These are phyloP conservation scores for Proales similis DNA, from an alignment of 1,140 invertebrate genomes.

Conservation along the genomic window DNA sequence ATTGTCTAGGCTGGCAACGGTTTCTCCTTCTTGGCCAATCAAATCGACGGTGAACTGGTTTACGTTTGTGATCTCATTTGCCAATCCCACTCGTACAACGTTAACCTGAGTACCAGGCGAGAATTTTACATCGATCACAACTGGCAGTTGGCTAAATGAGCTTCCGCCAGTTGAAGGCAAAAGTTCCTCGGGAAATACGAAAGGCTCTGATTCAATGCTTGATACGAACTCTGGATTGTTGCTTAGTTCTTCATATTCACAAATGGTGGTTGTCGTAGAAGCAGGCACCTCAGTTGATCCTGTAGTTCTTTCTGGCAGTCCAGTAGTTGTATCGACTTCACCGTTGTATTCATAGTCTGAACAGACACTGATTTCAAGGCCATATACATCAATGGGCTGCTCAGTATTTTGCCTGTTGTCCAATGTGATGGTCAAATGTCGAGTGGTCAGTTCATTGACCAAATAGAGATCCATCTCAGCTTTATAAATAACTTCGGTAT, in stretches of 20 bases:
- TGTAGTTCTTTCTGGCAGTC: neutral
- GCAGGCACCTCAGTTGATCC: neutral
- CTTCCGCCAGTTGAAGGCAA: neutral
- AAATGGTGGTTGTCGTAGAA: neutral
- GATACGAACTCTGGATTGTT: neutral
- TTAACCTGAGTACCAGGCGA: neutral
- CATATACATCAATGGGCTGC: too few species aligned
- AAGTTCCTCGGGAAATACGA: neutral
- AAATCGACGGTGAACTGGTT: neutral
- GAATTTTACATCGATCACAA: neutral
- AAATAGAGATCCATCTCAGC: too few species aligned
- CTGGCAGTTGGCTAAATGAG: neutral
- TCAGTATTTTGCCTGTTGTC: too few species aligned
- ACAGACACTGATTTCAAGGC: neutral
- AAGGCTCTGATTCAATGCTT: neutral
- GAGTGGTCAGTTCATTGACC: too few species aligned
- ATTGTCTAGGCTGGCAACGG: neutral
- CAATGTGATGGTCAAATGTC: too few species aligned
- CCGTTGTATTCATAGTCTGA: neutral
- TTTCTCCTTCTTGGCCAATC: neutral
- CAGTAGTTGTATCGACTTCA: neutral
- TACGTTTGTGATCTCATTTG: constrained; percentile 12
- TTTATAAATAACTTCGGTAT: too few species aligned
- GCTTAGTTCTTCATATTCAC: neutral
- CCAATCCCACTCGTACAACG: neutral